These are phyloP conservation scores for Axis porcinus DNA, from an alignment of 2,113 vertebrate species.

Conservation along the genomic window DNA sequence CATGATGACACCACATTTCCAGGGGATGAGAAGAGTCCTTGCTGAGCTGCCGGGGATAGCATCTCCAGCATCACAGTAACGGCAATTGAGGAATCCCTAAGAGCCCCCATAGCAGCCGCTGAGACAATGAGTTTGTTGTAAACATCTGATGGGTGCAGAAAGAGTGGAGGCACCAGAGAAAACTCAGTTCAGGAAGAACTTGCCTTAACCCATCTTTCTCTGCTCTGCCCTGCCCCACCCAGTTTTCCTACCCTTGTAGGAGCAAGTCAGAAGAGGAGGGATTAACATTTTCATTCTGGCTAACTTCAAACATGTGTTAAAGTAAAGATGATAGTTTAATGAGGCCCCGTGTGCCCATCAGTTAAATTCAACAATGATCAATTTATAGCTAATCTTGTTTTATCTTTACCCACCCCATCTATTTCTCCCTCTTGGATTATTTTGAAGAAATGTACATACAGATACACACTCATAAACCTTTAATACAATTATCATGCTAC, in stretches of 20 bases:
- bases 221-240: not conserved
- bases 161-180: not conserved
- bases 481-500: too few species aligned
- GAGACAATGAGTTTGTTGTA: not conserved
- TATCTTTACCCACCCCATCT: not conserved
- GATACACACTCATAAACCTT: not conserved
- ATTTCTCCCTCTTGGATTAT: not conserved
- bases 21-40: not conserved
- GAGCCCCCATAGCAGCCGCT: not conserved
- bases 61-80: not conserved
- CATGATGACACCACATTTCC: rapidly evolving
- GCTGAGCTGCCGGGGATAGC: not conserved
- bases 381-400: not conserved
- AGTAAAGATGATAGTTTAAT: not conserved
- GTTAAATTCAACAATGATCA: not conserved
- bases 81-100: not conserved
- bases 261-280: not conserved
- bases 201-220: not conserved
- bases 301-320: not conserved
- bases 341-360: not conserved
- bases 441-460: not conserved
- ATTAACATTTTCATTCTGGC: not conserved
- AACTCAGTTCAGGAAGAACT: not conserved
- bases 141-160: not conserved
- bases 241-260: not conserved